Percentiles rank a stretch among this genome's conserved stretches.
Conservation (phyloP, 1,140 invertebrate species). For the Ceratina australensis region DNA sequence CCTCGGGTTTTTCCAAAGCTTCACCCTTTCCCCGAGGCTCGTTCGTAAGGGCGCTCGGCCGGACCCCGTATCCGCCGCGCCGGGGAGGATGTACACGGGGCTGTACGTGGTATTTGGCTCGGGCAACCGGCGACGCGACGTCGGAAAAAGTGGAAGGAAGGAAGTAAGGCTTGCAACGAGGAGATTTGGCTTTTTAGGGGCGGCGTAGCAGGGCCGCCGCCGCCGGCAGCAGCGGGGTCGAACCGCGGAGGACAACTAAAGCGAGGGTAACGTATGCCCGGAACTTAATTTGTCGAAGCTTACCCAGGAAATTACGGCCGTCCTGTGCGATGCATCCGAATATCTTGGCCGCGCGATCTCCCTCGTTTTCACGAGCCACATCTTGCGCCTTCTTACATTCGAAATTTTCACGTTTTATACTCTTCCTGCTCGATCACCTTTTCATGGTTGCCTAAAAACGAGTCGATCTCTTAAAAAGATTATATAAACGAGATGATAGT, state of each 20-base stretch:
- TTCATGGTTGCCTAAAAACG: too few relatives aligned
- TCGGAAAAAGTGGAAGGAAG: slow-evolving; percentile 35
- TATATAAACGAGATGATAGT: not conserved
- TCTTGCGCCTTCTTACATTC: too few relatives aligned
- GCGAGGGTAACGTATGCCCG: slow-evolving; percentile 74
- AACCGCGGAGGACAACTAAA: slow-evolving; percentile 50
- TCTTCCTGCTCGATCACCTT: not conserved
- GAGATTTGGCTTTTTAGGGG: slow-evolving; percentile 50
- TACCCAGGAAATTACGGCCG: slow-evolving; percentile 72
- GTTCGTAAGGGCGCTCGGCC: not conserved
- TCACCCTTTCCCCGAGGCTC: slow-evolving; percentile 13
- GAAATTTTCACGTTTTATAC: not conserved
- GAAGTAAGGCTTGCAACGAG: slow-evolving; percentile 21
- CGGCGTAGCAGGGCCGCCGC: slow-evolving; percentile 53
- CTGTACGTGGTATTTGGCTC: slow-evolving; percentile 17
- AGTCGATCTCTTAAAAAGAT: not conserved
- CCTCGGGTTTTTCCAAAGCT: slow-evolving; percentile 47
- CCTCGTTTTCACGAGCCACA: slow-evolving; percentile 5
- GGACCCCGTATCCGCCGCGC: slow-evolving; percentile 27
- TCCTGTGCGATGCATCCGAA: slow-evolving; percentile 72
- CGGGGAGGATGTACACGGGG: slow-evolving; percentile 21
- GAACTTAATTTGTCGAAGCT: slow-evolving; percentile 76
- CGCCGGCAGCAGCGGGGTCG: slow-evolving; percentile 16
- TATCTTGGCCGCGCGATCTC: slow-evolving; percentile 40
- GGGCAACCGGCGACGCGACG: slow-evolving; percentile 12